Percentiles rank a stretch among this genome's conserved stretches.
Evolutionary conservation across 2,113 vertebrate genomes (phyloP).

Genomic region (Ctenomys sociabilis): DNA sequence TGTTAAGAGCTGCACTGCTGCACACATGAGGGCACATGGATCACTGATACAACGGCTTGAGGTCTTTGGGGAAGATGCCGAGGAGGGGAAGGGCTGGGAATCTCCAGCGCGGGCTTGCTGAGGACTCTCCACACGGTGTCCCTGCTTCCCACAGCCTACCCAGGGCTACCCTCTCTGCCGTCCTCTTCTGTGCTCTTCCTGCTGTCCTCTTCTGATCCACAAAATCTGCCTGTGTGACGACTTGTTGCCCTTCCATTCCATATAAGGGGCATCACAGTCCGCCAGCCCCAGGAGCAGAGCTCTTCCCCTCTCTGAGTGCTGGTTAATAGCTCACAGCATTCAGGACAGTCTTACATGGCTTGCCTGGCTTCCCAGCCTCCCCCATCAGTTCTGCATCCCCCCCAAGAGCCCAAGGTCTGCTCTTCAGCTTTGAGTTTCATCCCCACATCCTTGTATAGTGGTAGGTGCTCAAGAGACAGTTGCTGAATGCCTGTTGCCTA

Average conservation of each 20-base stretch:
- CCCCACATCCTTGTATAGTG: neutral
- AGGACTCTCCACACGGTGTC: neutral
- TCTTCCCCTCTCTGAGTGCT: neutral
- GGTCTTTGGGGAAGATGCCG: neutral
- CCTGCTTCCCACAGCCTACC: neutral
- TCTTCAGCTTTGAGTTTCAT: neutral
- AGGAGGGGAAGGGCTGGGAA: neutral
- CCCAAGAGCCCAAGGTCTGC: neutral
- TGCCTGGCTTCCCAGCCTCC: neutral
- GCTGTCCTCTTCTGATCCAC: neutral
- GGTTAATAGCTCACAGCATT: neutral
- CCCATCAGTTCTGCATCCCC: neutral
- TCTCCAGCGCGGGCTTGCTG: neutral
- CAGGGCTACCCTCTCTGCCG: neutral
- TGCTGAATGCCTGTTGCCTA: neutral
- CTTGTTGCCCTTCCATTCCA: neutral
- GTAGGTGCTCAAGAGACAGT: neutral
- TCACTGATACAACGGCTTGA: neutral
- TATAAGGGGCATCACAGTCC: neutral
- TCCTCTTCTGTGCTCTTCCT: too few relatives aligned
- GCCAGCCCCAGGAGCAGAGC: neutral
- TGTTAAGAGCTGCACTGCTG: neutral
- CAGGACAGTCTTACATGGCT: neutral
- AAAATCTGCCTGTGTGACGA: neutral
- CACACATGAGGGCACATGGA: rapidly evolving